Percentiles rank a stretch among this genome's conserved stretches.
phyloP scores from a whole-genome alignment of 2,797 vertebrate species.

The Sternotherus odoratus region DNA sequence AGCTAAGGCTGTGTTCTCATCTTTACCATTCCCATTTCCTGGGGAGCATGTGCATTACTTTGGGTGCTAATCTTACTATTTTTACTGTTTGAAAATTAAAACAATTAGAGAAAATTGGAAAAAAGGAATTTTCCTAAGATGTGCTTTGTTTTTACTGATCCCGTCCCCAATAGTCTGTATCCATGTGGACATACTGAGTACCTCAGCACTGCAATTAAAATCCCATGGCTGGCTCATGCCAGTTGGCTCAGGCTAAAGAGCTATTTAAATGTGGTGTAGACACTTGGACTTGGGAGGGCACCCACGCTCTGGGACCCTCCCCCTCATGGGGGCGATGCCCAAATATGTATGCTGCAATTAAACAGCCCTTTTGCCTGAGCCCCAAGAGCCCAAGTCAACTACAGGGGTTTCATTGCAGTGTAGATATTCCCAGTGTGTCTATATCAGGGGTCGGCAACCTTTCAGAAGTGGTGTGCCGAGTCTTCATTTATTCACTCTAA shows the following conservation, averaged over 20 bases:
- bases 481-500: too few relatives aligned
- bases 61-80: background rate
- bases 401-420: background rate
- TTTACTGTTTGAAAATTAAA: background rate
- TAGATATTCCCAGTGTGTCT: background rate
- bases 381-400: background rate
- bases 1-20: background rate
- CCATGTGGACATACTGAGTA: background rate
- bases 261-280: background rate
- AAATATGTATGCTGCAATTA: background rate
- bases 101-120: too few relatives aligned
- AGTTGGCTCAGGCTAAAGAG: background rate
- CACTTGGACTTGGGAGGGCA: background rate
- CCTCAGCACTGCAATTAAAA: background rate
- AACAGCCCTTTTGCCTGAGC: background rate
- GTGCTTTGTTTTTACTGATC: fast-evolving
- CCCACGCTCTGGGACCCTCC: background rate
- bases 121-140: background rate
- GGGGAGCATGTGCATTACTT: background rate
- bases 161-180: fast-evolving
- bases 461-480: too few relatives aligned
- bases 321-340: too few relatives aligned
- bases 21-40: background rate
- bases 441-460: too few relatives aligned
- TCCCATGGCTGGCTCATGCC: background rate